Conservation (phyloP, 2,888 invertebrate genomes). For the Drosophila borealis region DNA sequence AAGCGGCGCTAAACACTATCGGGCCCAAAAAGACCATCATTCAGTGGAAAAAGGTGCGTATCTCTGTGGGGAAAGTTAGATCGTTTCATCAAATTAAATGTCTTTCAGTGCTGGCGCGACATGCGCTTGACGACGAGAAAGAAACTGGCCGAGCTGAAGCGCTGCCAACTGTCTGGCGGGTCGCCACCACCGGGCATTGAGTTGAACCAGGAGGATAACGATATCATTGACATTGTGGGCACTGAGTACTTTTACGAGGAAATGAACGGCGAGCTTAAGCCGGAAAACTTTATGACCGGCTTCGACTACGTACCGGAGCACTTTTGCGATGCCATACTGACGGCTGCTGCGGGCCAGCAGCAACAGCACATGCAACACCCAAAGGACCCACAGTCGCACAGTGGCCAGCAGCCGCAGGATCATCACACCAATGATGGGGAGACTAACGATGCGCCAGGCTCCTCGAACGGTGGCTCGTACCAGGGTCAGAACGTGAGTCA, state of each 20-base stretch:
- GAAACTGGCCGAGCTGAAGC: conserved; percentile 83
- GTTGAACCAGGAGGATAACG: conserved; percentile 83
- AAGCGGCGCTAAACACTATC: conserved; percentile 83
- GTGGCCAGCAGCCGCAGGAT: conserved; percentile 81
- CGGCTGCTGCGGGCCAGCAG: conserved; percentile 83
- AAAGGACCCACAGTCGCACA: conserved; percentile 76
- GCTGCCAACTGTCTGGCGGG: conserved; percentile 83
- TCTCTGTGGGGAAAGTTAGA: fast-evolving
- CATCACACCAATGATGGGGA: conserved; percentile 83
- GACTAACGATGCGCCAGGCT: conserved; percentile 82
- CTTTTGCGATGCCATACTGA: conserved; percentile 83
- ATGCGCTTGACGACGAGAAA: conserved; percentile 84
- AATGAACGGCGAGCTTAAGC: conserved; percentile 83
- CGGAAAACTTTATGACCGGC: conserved; percentile 83
- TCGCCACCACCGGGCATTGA: conserved; percentile 84
- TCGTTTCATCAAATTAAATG: neutral
- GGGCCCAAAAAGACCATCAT: conserved; percentile 84
- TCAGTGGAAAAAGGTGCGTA: conserved; percentile 83
- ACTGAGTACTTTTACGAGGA: conserved; percentile 84
- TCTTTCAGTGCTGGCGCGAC: conserved; percentile 83
- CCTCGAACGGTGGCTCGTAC: conserved; percentile 81
- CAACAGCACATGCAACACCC: conserved; percentile 81
- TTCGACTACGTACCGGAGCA: conserved; percentile 84
- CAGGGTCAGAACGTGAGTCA: conserved; percentile 75
- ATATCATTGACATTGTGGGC: conserved; percentile 84